These are phyloP conservation scores for Amphilophus citrinellus DNA, from an alignment of 2,113 vertebrate genomes.

Conservation along the genomic window DNA sequence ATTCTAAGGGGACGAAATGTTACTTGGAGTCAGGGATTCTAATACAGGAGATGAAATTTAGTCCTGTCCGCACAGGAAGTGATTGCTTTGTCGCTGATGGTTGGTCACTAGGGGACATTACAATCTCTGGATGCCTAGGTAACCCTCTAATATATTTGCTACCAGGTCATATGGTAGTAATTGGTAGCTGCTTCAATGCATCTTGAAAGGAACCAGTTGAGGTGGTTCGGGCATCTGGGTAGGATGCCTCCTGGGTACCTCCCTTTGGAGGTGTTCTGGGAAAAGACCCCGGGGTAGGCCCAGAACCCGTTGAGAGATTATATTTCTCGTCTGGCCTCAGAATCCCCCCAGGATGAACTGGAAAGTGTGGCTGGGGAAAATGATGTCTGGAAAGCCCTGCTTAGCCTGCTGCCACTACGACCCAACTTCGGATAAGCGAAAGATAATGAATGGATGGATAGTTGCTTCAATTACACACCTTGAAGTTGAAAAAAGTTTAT, in stretches of 20 bases:
- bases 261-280: neutral
- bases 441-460: too few relatives aligned
- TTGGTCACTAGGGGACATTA: neutral
- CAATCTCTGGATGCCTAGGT: neutral
- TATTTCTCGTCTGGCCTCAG: neutral
- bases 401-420: too few relatives aligned
- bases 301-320: neutral
- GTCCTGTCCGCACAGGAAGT: neutral
- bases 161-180: neutral
- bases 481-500: too few relatives aligned
- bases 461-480: too few relatives aligned
- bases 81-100: fast-evolving
- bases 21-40: neutral
- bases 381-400: neutral
- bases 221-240: neutral
- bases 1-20: neutral
- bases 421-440: too few relatives aligned
- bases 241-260: neutral
- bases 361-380: neutral
- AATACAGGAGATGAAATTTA: neutral
- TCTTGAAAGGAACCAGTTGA: neutral
- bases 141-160: neutral
- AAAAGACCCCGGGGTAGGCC: neutral
- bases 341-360: neutral
- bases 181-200: fast-evolving